Conservation (phyloP, 2,888 invertebrate species). For the Lycaena phlaeas region DNA sequence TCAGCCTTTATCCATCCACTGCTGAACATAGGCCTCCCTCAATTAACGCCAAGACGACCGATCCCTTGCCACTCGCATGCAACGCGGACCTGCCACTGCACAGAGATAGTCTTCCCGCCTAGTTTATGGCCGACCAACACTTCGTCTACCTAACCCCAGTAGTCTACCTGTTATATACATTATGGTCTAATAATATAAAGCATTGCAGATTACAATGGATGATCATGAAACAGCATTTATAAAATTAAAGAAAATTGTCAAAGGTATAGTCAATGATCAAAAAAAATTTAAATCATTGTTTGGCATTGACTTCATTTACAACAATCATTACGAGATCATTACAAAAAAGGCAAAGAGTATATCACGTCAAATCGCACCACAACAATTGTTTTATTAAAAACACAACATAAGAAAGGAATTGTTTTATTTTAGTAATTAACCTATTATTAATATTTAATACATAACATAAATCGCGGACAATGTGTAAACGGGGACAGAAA, state of each 20-base stretch:
- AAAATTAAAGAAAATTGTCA: slow-evolving; percentile 44
- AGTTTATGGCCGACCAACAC: no score
- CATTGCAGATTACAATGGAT: slow-evolving; percentile 52
- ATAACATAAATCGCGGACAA: slow-evolving; percentile 39
- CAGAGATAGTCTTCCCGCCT: no score
- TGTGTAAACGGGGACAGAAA: slow-evolving; percentile 21
- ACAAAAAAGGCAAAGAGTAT: slow-evolving; percentile 35
- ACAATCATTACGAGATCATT: slow-evolving; percentile 33
- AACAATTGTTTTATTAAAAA: slow-evolving; percentile 37
- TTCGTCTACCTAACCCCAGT: no score
- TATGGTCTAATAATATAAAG: no score
- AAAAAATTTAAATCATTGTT: slow-evolving; percentile 44
- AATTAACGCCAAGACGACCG: no score
- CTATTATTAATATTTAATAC: slow-evolving; percentile 41
- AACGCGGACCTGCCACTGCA: no score
- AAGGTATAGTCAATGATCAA: slow-evolving; percentile 42
- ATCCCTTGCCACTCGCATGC: no score
- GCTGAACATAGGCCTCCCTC: no score
- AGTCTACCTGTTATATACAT: no score
- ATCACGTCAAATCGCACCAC: slow-evolving; percentile 46
- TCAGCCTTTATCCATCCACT: no score
- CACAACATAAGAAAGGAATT: slow-evolving; percentile 30
- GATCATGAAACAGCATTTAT: slow-evolving; percentile 39
- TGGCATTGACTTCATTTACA: slow-evolving; percentile 45
- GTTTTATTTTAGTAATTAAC: slow-evolving; percentile 52